Base-by-base conservation (phyloP, 1,140 invertebrate genomes). In the Leptestheria dahalacensis region DNA sequence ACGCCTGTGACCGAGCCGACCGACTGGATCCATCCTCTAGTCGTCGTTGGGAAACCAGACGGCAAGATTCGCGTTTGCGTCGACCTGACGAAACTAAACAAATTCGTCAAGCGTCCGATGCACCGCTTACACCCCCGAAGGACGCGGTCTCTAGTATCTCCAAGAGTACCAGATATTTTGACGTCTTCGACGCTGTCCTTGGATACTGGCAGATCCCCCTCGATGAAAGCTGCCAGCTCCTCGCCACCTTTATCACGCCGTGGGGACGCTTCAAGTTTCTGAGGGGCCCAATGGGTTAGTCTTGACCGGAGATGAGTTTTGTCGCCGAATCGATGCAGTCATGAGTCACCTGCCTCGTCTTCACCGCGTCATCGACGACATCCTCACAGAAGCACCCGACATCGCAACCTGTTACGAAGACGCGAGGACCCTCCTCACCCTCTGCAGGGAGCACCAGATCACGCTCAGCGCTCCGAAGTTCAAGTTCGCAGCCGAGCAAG, bases 11-110 rank as follows among this genome's bases (percentile, higher is more conserved):
- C 64, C 56, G 62, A 71, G 58, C 68, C 71, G 4, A 72, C 74
- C 1, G 71, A 74, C 46, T 77, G 74, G 73, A 71, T 77, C 0
- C 72, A 71, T 63, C 71, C 72, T 1, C 67, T 74, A 23, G 67
- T 75, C 2, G 57, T 67, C 9, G 71, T 73, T 1, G 64, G 65
- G 6, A 74, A 75, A 62, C 58, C 64, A 18, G 64, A 68, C 53
- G 67, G 65, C 10, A 63, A 62, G 11, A 61, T 71, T 11, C 62
- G 73, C 9, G 50, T 76, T 1, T 74, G 71, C 59, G 70, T 70
- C 4, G 71, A 77, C 62, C 71, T 70, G 23, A 66, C 62, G 26
- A 21, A 57, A 21, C 61, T 71, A 2, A 71, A 71, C 56, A 53
- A 62, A 24, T 65, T 62, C 56, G 62, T 70, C 20, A 59, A 64